Evolutionary conservation across 2,888 invertebrate species (phyloP), one percentile per base, ranked within the genome.

Genomic region (Drosophila parthenogenetica): DNA sequence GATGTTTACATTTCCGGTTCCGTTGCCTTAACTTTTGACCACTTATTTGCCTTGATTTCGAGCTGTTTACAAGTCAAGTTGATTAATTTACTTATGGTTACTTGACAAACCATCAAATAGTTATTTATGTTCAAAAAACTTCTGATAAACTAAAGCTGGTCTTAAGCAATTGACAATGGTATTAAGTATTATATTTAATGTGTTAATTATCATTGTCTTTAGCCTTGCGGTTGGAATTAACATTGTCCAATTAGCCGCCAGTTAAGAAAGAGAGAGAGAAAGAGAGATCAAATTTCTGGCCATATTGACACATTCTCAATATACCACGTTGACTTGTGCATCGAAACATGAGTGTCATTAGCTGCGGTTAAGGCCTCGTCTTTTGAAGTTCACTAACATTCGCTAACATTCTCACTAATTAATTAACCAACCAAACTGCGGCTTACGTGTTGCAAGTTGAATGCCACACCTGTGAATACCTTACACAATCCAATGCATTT

Each of bases 41-140:
- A 17, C 39, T 60, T 60, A 45, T 53, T 60, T 48, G 32, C 14
- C 48, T 40, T 35, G 35, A 11, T 7, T 14, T 35, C 8, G 29
- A 29, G 29, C 29, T 29, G 29, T 29, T 29, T 29, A 29, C 29
- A 29, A 29, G 29, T 8, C 29, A 1, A 5, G 1, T 29, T 29
- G 29, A 8, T 29, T 29, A 29, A 8, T 29, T 29, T 29, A 25
- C 29, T 8, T 29, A 8, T 8, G 29, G 48, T 54, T 51, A 59
- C 68, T 64, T 32, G 46, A 4, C 58, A 67, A 67, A 69, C 63
- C 53, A 57, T 49, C 49, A 74, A 66, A 59, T 65, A 60, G 69
- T 69, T 51, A 60, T 62, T 78, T 59, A 68, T 69, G 58, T 43
- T 46, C 10, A n/a, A n/a, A 8, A 8, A 13, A 11, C 2, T 25